A percentile compares a stretch with the other conserved stretches of the same genome.
phyloP scores from a whole-genome alignment of 2,797 vertebrate genomes.

The Enteromius radiatus region DNA sequence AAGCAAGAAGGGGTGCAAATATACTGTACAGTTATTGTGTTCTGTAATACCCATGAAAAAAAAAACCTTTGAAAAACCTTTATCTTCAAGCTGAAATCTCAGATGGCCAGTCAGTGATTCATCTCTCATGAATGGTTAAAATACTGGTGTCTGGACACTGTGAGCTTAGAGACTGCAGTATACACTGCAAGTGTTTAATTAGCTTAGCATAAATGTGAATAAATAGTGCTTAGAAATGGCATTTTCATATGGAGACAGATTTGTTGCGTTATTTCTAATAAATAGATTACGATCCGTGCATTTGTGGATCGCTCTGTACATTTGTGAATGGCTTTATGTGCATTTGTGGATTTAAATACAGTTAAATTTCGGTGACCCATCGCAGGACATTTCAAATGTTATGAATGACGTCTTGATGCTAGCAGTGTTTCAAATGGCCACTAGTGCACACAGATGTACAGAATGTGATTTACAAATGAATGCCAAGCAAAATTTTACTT shows the following conservation, averaged over 20 bases:
- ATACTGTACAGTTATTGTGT: background rate
- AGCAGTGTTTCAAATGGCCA: background rate
- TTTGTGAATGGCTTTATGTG: background rate
- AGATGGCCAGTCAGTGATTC: slow-evolving; percentile 3
- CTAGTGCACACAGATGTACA: background rate
- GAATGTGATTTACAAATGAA: background rate
- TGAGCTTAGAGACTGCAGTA: background rate
- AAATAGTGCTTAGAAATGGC: background rate
- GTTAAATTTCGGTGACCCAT: no score
- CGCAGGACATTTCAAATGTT: no score
- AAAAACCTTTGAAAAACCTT: background rate
- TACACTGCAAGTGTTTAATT: background rate
- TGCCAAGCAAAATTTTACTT: background rate
- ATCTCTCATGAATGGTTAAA: background rate
- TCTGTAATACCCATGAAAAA: background rate
- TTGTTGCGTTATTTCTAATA: background rate
- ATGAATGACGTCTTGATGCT: background rate
- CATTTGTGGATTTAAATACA: no score
- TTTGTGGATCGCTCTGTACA: background rate
- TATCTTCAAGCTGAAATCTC: background rate
- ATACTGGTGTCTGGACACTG: background rate
- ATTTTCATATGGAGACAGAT: background rate
- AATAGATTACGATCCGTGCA: background rate
- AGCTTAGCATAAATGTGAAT: background rate
- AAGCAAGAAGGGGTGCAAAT: background rate